Evolutionary conservation across 2,113 vertebrate species (phyloP).

Genomic region (Laterallus jamaicensis): DNA sequence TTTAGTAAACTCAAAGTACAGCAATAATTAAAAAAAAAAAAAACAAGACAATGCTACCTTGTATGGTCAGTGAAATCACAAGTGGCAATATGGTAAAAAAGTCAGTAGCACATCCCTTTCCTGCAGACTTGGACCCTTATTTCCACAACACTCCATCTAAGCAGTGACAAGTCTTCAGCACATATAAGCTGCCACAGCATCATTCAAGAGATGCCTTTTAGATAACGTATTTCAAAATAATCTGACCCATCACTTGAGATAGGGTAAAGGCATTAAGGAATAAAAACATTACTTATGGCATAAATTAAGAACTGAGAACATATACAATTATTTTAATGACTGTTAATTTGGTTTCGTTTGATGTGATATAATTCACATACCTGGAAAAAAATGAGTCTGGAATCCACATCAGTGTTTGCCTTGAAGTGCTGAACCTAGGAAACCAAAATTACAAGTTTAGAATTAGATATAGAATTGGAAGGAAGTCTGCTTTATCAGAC

Average conservation of each 20-base stretch:
- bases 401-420: conserved; percentile 98
- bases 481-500: background rate
- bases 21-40: background rate
- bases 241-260: background rate
- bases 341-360: background rate
- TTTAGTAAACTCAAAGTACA: background rate
- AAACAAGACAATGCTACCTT: background rate
- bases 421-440: conserved; percentile 95
- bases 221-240: background rate
- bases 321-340: background rate
- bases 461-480: background rate
- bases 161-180: background rate
- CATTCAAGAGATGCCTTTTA: background rate
- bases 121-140: background rate
- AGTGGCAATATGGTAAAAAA: background rate
- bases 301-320: background rate
- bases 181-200: background rate
- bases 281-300: background rate
- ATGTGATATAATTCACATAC: conserved; percentile 69
- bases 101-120: background rate
- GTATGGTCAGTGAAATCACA: background rate
- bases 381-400: conserved; percentile 99
- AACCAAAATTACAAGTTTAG: conserved; percentile 34
- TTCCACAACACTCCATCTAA: background rate
- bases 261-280: background rate